Conservation (phyloP, 2,888 invertebrate species). For the Rhingia campestris region DNA sequence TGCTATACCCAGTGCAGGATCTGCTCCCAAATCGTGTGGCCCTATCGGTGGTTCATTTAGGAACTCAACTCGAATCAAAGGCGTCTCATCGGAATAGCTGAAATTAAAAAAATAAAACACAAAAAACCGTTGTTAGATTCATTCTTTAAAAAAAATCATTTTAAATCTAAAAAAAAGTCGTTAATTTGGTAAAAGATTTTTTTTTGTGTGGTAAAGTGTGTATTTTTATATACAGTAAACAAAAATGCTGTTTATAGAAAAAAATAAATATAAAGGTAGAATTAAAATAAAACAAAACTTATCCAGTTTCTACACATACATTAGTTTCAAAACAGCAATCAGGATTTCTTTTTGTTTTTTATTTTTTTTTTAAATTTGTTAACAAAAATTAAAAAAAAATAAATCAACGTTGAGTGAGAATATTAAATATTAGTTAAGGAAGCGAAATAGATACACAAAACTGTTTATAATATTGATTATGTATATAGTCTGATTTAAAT, state of each 20-base stretch:
- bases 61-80: slow-evolving; percentile 87
- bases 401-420: slow-evolving; percentile 13
- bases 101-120: slow-evolving; percentile 64
- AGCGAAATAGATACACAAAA: slow-evolving; percentile 18
- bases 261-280: slow-evolving; percentile 46
- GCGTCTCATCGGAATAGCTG: slow-evolving; percentile 89
- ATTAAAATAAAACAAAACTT: slow-evolving; percentile 42
- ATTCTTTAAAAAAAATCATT: not conserved
- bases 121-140: slow-evolving; percentile 14
- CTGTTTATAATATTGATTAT: slow-evolving; percentile 14
- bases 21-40: slow-evolving; percentile 91
- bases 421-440: slow-evolving; percentile 3
- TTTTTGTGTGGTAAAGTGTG: slow-evolving; percentile 52
- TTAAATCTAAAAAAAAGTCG: not conserved
- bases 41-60: slow-evolving; percentile 89
- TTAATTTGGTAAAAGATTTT: slow-evolving; percentile 37
- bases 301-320: slow-evolving; percentile 50
- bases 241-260: slow-evolving; percentile 25
- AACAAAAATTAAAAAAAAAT: slow-evolving; percentile 15
- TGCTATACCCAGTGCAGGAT: slow-evolving; percentile 90
- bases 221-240: slow-evolving; percentile 51
- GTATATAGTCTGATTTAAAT: slow-evolving; percentile 6
- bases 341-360: not conserved
- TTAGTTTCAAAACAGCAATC: slow-evolving; percentile 50
- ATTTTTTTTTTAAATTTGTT: too few relatives aligned